phyloP scores from a whole-genome alignment of 2,888 invertebrate genomes.

The Plagiodera versicolora region DNA sequence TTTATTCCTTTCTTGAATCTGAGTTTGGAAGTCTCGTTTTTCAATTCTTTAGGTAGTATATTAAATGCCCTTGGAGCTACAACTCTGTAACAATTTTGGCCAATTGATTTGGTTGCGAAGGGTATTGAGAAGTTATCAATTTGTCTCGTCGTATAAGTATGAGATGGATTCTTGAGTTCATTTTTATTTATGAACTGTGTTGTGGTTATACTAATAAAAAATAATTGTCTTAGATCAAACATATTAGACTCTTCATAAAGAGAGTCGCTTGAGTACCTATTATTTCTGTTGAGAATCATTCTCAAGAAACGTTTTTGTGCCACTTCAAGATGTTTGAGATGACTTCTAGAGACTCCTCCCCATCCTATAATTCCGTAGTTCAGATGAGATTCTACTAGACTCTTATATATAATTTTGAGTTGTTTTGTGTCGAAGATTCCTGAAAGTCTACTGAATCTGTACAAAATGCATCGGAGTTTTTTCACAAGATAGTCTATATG shows the following conservation, averaged over 20 bases:
- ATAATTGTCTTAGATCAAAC: conserved; percentile 2
- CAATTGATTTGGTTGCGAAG: background rate
- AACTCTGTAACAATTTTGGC: background rate
- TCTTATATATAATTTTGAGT: conserved; percentile 2
- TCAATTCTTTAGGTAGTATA: background rate
- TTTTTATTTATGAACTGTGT: background rate
- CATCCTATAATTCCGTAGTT: background rate
- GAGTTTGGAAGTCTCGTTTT: conserved; percentile 1
- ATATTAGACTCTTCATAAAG: background rate
- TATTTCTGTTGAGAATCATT: background rate
- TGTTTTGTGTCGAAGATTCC: conserved; percentile 1
- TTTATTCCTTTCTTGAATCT: background rate
- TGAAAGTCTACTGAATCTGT: too few species aligned
- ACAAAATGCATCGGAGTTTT: too few species aligned
- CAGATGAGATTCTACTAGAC: too few species aligned
- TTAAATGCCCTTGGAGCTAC: background rate
- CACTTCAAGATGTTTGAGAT: background rate
- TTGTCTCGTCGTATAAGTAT: too few species aligned
- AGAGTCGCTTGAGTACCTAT: background rate
- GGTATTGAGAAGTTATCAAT: background rate
- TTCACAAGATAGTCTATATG: too few species aligned
- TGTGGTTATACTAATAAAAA: background rate
- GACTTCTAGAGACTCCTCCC: background rate
- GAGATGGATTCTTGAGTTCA: background rate
- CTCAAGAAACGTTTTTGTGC: background rate